A percentile compares a stretch with the other conserved stretches of the same genome.
Evolutionary conservation across 2,888 invertebrate genomes (phyloP).

Genomic region (Spicauda simplicius): DNA sequence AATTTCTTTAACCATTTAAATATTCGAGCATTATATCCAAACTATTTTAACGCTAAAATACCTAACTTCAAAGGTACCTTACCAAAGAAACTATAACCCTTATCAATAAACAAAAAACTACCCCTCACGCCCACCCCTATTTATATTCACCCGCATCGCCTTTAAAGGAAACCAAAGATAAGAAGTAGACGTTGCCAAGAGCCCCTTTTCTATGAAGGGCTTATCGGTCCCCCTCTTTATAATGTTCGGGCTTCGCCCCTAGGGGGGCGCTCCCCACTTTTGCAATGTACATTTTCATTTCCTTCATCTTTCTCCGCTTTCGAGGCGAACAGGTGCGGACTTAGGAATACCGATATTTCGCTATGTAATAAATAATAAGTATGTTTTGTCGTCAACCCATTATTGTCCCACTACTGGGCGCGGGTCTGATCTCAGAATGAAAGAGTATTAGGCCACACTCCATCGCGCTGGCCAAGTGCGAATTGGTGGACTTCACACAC

Average conservation of each 20-base stretch:
- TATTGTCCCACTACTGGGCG: too few relatives aligned
- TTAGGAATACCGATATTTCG: conserved; percentile 40
- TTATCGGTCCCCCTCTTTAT: conserved; percentile 81
- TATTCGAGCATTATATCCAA: too few relatives aligned
- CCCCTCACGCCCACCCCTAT: conserved; percentile 8
- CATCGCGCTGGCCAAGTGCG: too few relatives aligned
- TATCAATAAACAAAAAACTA: conserved; percentile 36
- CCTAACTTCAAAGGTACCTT: background rate
- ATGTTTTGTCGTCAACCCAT: too few relatives aligned
- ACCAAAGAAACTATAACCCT: conserved; percentile 16
- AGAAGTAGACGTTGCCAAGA: conserved; percentile 78
- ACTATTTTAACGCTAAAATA: too few relatives aligned
- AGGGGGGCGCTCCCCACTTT: conserved; percentile 71
- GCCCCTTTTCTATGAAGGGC: conserved; percentile 60
- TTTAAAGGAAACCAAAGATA: conserved; percentile 76
- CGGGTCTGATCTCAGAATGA: too few relatives aligned
- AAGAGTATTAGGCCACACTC: too few relatives aligned
- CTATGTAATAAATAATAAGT: too few relatives aligned
- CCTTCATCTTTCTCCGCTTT: conserved; percentile 84
- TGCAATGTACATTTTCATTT: conserved; percentile 85
- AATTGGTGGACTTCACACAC: too few relatives aligned
- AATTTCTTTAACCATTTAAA: too few relatives aligned
- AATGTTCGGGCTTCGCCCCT: conserved; percentile 72
- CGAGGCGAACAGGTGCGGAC: conserved; percentile 63
- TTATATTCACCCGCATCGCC: conserved; percentile 46